Conservation (phyloP, 2,888 invertebrate species). For the Salticus scenicus region DNA sequence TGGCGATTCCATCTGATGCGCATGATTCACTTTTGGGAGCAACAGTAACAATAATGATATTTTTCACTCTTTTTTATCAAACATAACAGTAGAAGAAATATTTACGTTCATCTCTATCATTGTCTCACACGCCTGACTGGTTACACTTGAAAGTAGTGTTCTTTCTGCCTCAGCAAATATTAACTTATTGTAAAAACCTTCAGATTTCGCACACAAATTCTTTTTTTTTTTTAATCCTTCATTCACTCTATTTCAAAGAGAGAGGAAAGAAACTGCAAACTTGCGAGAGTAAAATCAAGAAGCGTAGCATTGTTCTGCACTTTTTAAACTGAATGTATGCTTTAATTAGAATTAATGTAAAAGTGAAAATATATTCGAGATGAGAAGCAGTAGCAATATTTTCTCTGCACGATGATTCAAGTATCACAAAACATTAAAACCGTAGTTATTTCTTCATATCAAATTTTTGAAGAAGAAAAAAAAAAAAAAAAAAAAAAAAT, state of each 20-base stretch:
- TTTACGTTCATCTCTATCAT: neutral
- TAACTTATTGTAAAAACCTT: neutral
- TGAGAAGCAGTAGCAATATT: too few species aligned
- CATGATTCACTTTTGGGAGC: constrained; percentile 30
- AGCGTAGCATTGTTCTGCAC: neutral
- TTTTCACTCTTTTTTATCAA: neutral
- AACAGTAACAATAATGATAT: too few species aligned
- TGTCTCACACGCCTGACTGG: neutral
- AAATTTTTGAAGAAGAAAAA: too few species aligned
- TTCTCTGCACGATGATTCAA: too few species aligned
- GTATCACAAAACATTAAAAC: too few species aligned
- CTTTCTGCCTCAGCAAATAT: neutral
- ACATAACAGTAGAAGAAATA: neutral
- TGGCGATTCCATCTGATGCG: constrained; percentile 64
- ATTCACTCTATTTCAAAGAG: neutral
- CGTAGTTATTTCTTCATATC: too few species aligned
- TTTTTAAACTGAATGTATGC: too few species aligned
- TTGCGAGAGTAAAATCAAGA: neutral
- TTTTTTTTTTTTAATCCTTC: neutral
- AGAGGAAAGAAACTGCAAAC: neutral
- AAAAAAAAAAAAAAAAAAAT: too few species aligned
- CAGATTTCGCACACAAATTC: neutral
- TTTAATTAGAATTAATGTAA: too few species aligned
- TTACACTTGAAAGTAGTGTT: neutral
- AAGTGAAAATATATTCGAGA: too few species aligned